Conservation (phyloP, 2,113 vertebrate species). For the Isurus oxyrinchus region DNA sequence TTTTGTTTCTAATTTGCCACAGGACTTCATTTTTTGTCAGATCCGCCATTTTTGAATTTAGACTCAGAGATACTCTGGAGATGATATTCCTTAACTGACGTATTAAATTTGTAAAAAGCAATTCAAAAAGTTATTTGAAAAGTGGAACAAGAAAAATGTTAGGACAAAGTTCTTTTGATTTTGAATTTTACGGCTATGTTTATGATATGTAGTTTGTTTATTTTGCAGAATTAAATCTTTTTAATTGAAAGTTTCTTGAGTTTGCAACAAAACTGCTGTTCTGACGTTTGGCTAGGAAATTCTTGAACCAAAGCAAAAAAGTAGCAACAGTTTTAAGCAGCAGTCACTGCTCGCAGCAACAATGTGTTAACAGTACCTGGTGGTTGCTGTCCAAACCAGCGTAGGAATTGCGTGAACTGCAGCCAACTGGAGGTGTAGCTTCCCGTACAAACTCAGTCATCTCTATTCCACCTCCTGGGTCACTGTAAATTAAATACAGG, state of each 20-base stretch:
- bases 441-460: constrained; percentile 92
- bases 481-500: constrained; percentile 55
- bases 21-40: not conserved
- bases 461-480: constrained; percentile 95
- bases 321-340: not conserved
- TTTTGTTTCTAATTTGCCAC: no score
- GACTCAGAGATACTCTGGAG: not conserved
- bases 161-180: not conserved
- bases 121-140: not conserved
- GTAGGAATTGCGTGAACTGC: constrained; percentile 96
- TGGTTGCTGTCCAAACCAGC: constrained; percentile 81
- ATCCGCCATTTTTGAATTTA: not conserved
- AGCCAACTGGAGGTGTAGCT: constrained; percentile 93
- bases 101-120: not conserved
- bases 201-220: not conserved
- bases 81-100: not conserved
- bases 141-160: not conserved
- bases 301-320: not conserved
- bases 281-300: not conserved
- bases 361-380: constrained; percentile 62
- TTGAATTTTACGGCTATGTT: not conserved
- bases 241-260: not conserved
- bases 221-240: not conserved
- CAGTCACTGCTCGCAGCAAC: not conserved
- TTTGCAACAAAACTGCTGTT: not conserved